phyloP scores from a whole-genome alignment of 2,888 invertebrate genomes.

The Heliconius sara region DNA sequence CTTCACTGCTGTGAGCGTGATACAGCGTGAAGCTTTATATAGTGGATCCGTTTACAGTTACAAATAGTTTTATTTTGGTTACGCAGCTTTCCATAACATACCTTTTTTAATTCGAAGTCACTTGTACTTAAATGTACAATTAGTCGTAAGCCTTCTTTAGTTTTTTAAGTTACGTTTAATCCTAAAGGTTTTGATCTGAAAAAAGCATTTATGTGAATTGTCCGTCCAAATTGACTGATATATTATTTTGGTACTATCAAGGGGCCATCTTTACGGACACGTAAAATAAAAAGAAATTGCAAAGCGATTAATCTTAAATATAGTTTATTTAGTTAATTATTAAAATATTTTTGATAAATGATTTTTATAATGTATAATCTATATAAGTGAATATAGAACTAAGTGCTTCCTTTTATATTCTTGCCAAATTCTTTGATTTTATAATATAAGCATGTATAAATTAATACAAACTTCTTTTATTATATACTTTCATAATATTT shows the following conservation, averaged over 20 bases:
- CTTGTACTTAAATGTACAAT: constrained; percentile 24
- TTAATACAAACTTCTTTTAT: neutral
- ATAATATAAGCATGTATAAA: neutral
- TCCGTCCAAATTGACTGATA: constrained; percentile 79
- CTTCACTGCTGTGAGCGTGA: no score
- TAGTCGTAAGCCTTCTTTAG: constrained; percentile 55
- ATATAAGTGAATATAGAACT: neutral
- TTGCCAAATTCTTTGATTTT: neutral
- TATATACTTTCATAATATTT: neutral
- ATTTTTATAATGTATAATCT: neutral
- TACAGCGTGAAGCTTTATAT: neutral
- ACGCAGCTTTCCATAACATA: neutral
- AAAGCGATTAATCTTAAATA: neutral
- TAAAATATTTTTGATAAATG: no score
- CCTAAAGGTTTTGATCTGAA: constrained; percentile 38
- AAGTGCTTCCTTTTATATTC: neutral
- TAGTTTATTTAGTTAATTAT: neutral
- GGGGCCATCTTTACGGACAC: neutral
- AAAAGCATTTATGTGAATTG: constrained; percentile 50
- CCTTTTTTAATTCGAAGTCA: neutral
- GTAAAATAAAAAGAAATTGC: neutral
- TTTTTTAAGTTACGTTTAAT: constrained; percentile 38
- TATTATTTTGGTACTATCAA: constrained; percentile 53
- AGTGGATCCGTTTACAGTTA: no score
- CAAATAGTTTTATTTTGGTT: no score